Conservation (phyloP, 1,140 invertebrate species). For the Pseudomyrmex flavicornis region DNA sequence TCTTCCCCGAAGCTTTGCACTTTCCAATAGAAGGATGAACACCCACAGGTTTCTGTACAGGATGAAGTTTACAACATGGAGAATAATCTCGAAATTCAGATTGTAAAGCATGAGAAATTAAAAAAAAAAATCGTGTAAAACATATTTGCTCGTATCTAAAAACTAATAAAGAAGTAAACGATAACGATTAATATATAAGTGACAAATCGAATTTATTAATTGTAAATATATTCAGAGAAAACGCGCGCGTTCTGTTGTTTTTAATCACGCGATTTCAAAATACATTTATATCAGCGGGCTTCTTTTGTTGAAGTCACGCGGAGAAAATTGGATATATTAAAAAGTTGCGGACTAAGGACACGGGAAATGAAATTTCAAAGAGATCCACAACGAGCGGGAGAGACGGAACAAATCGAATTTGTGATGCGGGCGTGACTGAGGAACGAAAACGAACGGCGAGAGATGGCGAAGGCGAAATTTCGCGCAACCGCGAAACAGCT, state of each 20-base stretch:
- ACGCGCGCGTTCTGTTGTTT: background rate
- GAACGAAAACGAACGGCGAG: constrained; percentile 37
- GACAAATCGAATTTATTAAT: too few species aligned
- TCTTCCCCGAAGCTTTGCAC: background rate
- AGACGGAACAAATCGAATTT: constrained; percentile 54
- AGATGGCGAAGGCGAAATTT: constrained; percentile 39
- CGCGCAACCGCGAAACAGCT: constrained; percentile 52
- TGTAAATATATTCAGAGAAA: background rate
- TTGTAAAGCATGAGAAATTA: background rate
- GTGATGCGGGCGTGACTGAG: constrained; percentile 54
- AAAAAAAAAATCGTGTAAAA: background rate
- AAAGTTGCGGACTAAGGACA: constrained; percentile 33
- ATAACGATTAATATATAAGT: too few species aligned
- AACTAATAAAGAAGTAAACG: background rate
- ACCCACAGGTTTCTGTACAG: background rate
- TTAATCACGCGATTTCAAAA: background rate
- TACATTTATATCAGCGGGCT: background rate
- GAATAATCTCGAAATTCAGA: background rate
- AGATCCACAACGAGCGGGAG: constrained; percentile 26
- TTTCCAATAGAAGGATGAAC: constrained; percentile 3
- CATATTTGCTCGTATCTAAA: background rate
- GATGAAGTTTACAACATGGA: background rate
- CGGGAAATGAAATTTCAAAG: constrained; percentile 61
- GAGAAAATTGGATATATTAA: constrained; percentile 29
- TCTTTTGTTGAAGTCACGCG: background rate